phyloP scores from a whole-genome alignment of 2,888 invertebrate genomes.

The Apoda limacodes region DNA sequence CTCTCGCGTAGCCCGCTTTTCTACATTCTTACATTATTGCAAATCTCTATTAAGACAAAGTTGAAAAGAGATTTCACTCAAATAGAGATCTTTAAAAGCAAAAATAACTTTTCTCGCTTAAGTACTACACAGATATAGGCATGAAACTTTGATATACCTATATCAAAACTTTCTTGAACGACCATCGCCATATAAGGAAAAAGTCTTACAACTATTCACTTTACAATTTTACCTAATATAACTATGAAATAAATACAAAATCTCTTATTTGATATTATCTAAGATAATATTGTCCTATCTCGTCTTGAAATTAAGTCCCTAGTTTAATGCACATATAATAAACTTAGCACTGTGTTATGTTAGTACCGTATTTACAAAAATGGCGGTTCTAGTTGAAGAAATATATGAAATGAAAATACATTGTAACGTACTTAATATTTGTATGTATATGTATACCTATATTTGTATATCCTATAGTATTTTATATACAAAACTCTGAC shows the following conservation, averaged over 20 bases:
- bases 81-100: conserved; percentile 29
- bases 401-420: no score
- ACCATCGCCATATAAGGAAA: conserved; percentile 64
- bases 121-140: conserved; percentile 58
- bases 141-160: conserved; percentile 45
- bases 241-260: conserved; percentile 69
- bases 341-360: conserved; percentile 42
- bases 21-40: conserved; percentile 14
- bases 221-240: conserved; percentile 68
- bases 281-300: conserved; percentile 65
- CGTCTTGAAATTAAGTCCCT: conserved; percentile 66
- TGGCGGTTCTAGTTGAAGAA: no score
- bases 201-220: conserved; percentile 58
- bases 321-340: conserved; percentile 62
- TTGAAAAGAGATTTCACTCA: conserved; percentile 3
- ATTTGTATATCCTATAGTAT: no score
- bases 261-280: conserved; percentile 52
- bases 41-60: background rate
- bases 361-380: no score
- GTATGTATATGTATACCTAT: no score
- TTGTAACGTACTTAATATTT: no score
- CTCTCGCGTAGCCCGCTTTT: conserved; percentile 37
- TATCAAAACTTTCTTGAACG: conserved; percentile 46
- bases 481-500: no score
- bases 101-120: conserved; percentile 53